phyloP scores from a whole-genome alignment of 2,113 vertebrate genomes.

The Xiphophorus couchianus region DNA sequence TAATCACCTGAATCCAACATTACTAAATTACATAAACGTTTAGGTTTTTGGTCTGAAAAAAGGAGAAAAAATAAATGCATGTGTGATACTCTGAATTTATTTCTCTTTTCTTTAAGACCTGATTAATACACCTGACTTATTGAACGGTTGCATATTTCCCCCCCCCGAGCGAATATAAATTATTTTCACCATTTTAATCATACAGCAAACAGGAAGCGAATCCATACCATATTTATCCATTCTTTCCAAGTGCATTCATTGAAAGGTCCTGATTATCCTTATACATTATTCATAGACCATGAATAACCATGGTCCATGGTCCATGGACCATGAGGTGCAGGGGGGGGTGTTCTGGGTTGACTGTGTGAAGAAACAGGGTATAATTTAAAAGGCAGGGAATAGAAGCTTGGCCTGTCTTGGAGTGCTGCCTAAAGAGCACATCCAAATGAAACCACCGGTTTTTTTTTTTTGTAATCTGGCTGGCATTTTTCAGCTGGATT shows the following conservation, averaged over 20 bases:
- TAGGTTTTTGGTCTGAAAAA: slow-evolving; percentile 35
- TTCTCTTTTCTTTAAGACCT: slow-evolving; percentile 14
- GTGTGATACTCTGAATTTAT: slow-evolving; percentile 6
- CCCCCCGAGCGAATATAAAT: slow-evolving; percentile 13
- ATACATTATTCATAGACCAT: slow-evolving; percentile 72
- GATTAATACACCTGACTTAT: background rate
- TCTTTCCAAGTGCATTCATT: slow-evolving; percentile 50
- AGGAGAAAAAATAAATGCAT: slow-evolving; percentile 4
- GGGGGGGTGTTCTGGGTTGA: slow-evolving; percentile 48
- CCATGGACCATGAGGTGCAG: slow-evolving; percentile 35
- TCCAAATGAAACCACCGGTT: slow-evolving; percentile 67
- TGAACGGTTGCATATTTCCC: slow-evolving; percentile 12
- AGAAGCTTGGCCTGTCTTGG: slow-evolving; percentile 60
- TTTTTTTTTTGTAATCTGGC: slow-evolving; percentile 72
- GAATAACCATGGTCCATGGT: too few species aligned
- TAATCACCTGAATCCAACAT: slow-evolving; percentile 32
- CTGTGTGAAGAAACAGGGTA: slow-evolving; percentile 65
- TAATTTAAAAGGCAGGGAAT: slow-evolving; percentile 69
- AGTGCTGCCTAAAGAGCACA: slow-evolving; percentile 65
- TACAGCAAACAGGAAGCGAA: slow-evolving; percentile 23
- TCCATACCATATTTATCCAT: slow-evolving; percentile 62
- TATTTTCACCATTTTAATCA: slow-evolving; percentile 30
- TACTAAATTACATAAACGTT: slow-evolving; percentile 45
- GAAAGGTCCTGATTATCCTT: slow-evolving; percentile 67
- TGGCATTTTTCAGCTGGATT: slow-evolving; percentile 79